A percentile compares a stretch with the other conserved stretches of the same genome.
Conservation (phyloP, 2,797 vertebrate genomes). For the Rhinoraja longicauda region DNA sequence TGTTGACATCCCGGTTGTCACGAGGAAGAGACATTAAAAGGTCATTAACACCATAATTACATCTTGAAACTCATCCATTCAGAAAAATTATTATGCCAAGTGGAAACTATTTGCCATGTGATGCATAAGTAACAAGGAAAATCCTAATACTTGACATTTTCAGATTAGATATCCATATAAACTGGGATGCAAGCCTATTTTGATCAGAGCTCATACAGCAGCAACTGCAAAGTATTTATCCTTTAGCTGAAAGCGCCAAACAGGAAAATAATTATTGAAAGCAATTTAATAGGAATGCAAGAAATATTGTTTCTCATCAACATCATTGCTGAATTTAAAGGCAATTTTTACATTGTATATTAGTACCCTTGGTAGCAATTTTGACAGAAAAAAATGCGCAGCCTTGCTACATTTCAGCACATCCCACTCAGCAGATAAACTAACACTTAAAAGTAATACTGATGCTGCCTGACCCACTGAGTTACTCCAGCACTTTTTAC, state of each 20-base stretch:
- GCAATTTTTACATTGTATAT: not conserved
- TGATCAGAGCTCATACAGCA: not conserved
- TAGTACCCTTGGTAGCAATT: not conserved
- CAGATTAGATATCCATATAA: not conserved
- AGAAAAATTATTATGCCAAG: conserved; percentile 30
- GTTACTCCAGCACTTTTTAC: too few species aligned
- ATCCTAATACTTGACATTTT: conserved; percentile 27
- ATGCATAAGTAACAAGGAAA: not conserved
- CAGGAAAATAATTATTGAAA: too few species aligned
- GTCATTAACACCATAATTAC: conserved; percentile 20
- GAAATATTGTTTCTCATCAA: not conserved
- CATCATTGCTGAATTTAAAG: not conserved
- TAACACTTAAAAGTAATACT: not conserved
- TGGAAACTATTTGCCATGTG: conserved; percentile 3
- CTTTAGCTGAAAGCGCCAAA: too few species aligned
- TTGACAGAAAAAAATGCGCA: not conserved
- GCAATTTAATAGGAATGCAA: not conserved
- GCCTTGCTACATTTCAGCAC: not conserved
- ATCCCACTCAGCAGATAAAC: not conserved
- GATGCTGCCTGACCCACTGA: too few species aligned
- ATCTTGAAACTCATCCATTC: conserved; percentile 24
- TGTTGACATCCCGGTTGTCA: conserved; percentile 13
- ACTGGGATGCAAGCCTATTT: conserved; percentile 9
- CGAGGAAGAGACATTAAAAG: conserved; percentile 18
- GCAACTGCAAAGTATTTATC: not conserved